These are phyloP conservation scores for Neostethus bicornis DNA, from an alignment of 2,797 vertebrate species.

Conservation along the genomic window DNA sequence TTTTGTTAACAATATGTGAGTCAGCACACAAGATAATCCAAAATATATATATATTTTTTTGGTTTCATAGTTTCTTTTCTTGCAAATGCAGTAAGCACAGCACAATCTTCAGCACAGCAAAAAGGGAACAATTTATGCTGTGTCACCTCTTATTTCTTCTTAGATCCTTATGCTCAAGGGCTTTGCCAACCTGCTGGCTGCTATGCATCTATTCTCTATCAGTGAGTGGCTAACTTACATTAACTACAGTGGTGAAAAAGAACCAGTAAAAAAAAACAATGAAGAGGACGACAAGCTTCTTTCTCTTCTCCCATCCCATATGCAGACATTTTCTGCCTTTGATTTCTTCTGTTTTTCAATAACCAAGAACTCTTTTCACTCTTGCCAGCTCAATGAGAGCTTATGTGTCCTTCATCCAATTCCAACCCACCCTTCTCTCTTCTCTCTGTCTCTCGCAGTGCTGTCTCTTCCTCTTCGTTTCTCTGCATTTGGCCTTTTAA, in stretches of 20 bases:
- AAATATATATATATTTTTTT: constrained; percentile 1
- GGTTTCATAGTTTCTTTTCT: constrained; percentile 21
- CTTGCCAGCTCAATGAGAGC: constrained; percentile 71
- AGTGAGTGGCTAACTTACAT: constrained; percentile 66
- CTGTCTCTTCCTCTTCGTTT: constrained; percentile 55
- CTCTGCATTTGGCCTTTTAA: constrained; percentile 57
- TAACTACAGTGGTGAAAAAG: constrained; percentile 21
- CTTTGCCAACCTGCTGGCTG: constrained; percentile 65
- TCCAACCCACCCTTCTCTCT: constrained; percentile 62
- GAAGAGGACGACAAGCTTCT: constrained; percentile 63
- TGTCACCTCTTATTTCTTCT: constrained; percentile 62
- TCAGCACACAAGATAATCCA: constrained; percentile 17
- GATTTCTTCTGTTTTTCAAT: constrained; percentile 74
- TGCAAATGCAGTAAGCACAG: constrained; percentile 34
- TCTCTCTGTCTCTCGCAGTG: constrained; percentile 34
- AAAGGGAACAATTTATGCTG: constrained; percentile 65
- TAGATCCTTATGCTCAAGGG: constrained; percentile 61
- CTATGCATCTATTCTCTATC: constrained; percentile 49
- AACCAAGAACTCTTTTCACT: constrained; percentile 73
- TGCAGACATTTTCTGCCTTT: constrained; percentile 72
- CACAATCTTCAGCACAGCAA: constrained; percentile 46
- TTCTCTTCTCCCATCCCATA: constrained; percentile 65
- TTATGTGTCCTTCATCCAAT: constrained; percentile 72
- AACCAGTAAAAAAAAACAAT: constrained; percentile 43
- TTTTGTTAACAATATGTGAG: constrained; percentile 48